Percentiles rank a stretch among this genome's conserved stretches.
phyloP scores from a whole-genome alignment of 2,113 vertebrate species.

The Upupa epops region DNA sequence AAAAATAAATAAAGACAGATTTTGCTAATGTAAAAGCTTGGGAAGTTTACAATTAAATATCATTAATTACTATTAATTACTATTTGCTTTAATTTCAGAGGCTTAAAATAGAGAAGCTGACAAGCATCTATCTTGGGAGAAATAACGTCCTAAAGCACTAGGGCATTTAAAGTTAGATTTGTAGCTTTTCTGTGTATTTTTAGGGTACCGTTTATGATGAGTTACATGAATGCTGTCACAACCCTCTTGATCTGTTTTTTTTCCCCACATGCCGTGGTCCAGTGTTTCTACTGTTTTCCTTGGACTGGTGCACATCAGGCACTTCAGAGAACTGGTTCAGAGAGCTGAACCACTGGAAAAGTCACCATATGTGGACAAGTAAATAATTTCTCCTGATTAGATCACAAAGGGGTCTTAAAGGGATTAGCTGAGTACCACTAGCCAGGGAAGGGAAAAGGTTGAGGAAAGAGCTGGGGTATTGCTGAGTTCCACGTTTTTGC shows the following conservation, averaged over 20 bases:
- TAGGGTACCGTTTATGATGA: not conserved
- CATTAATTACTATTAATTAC: not conserved
- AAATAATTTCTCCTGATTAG: not conserved
- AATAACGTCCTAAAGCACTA: not conserved
- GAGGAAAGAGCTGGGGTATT: not conserved
- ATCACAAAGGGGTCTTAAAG: not conserved
- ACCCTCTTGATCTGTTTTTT: not conserved
- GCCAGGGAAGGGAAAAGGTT: not conserved
- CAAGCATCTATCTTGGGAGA: not conserved
- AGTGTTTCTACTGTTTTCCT: not conserved
- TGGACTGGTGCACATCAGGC: not conserved
- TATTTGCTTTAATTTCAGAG: not conserved
- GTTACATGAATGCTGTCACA: not conserved
- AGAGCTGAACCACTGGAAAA: not conserved
- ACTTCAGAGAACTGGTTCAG: not conserved
- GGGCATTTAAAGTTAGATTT: not conserved
- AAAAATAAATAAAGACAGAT: not conserved
- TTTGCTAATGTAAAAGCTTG: not conserved
- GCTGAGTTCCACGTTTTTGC: not conserved
- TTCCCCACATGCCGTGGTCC: not conserved
- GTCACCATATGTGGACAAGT: not conserved
- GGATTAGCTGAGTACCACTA: not conserved
- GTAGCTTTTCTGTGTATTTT: not conserved
- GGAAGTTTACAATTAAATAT: not conserved
- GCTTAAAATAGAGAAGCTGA: not conserved